Evolutionary conservation across 2,888 invertebrate species (phyloP), one percentile per base, ranked within the genome.

Genomic region (Acrocyrtus sp.): DNA sequence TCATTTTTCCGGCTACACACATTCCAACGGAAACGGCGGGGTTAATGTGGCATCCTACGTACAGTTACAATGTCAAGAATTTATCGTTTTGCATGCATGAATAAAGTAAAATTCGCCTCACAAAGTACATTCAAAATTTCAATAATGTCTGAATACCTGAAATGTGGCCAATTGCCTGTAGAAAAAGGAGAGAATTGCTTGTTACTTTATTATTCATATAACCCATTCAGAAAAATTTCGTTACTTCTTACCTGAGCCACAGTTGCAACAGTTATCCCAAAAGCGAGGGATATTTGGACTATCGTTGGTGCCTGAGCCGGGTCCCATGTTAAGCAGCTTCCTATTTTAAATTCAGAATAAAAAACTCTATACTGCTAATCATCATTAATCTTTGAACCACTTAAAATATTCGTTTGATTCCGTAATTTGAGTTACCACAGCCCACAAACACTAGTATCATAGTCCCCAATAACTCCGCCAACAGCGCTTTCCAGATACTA

Each of bases 11-110:
- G 12, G 92, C 90, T 12, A 91, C 89, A 63, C 94, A 85, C 86
- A 96, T 88, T 1, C 92, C 94, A n/a, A 88, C 85, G 3, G 96
- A 96, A 43, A 97, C 95, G 0, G 96, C 96, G 1, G 97, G 96
- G 87, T 97, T 97, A 22, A 78, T 80, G 63, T 79, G 79, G 53
- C 76, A 77, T 4, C 68, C 68, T 50, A 41, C n/a, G n/a, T n/a
- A n/a, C n/a, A 39, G 21, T 29, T 48, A 41, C 15, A 22, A 34
- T 8, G 39, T 41, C 12, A 57, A 41, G n/a, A n/a, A n/a, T n/a
- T n/a, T n/a, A n/a, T n/a, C n/a, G n/a, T n/a, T n/a, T n/a, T n/a
- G n/a, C n/a, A n/a, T n/a, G n/a, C n/a, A n/a, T n/a, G n/a, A n/a
- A n/a, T n/a, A n/a, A n/a, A n/a, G n/a, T n/a, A n/a, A n/a, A n/a